Evolutionary conservation across 2,113 vertebrate genomes (phyloP), one percentile per base, ranked within the genome.

Genomic region (Propithecus coquereli): DNA sequence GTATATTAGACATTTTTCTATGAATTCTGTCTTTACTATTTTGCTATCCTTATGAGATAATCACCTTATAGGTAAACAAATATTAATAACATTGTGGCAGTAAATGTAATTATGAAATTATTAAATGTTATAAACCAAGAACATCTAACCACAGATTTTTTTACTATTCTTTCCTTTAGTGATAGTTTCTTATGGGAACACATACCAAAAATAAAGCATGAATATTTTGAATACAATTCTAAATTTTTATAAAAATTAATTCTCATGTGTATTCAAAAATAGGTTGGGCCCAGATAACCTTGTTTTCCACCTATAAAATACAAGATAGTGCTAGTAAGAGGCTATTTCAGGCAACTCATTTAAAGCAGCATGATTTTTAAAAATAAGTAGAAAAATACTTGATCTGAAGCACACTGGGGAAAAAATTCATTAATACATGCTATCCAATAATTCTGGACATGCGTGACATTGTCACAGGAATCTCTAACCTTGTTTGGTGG

Each of bases 151-250:
- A n/a, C 45, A 54, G 66, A 54, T 27, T 73, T 93, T 93, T 79
- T 91, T 52, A 68, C 34, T 92, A 8, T 3, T 66, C 59, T 47
- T 96, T 87, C 47, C 37, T 86, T 74, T 43, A n/a, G n/a, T n/a
- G 83, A 30, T 84, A 54, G 17, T 87, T 81, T 92, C 37, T 82
- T 68, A 65, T 37, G 18, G 87, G 40, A 92, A 47, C 74, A 71
- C 17, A 65, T 17, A 65, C 32, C 65, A 86, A 52, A 95, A 96
- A 76, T 81, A 84, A 92, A 96, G 12, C 63, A 76, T 25, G n/a
- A 86, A 20, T 96, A 81, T 94, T 93, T 93, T 71, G 10, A 54
- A 79, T 76, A 92, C 14, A 91, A 66, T 76, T 87, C 54, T 94
- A 40, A 87, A 89, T 59, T 86, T 85, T 84, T 52, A 20, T 61